These are phyloP conservation scores for Stratiomys singularior DNA, from an alignment of 2,888 invertebrate genomes.

Conservation along the genomic window DNA sequence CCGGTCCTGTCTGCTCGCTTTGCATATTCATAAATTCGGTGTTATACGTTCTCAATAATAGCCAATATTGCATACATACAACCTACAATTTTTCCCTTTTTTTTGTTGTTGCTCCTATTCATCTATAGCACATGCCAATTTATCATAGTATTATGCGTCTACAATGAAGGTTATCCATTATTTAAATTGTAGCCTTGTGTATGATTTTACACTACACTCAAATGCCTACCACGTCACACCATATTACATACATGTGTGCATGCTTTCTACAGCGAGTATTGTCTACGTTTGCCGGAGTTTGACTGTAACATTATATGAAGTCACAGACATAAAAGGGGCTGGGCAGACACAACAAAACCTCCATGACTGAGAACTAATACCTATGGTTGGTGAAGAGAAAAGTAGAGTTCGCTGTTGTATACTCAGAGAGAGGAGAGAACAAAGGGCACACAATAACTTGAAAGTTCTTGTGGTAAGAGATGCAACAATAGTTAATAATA, in stretches of 20 bases:
- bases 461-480: background rate
- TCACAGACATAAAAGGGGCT: background rate
- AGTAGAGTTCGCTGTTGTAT: too few species aligned
- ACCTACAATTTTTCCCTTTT: too few species aligned
- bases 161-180: constrained; percentile 14
- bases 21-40: too few species aligned
- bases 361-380: background rate
- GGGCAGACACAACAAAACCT: background rate
- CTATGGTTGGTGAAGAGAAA: too few species aligned
- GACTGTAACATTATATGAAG: background rate
- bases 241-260: too few species aligned
- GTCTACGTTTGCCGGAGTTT: background rate
- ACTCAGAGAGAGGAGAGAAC: background rate
- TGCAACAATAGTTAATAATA: background rate
- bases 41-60: too few species aligned
- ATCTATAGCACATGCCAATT: background rate
- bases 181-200: background rate
- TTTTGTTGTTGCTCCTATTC: too few species aligned
- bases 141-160: constrained; percentile 1
- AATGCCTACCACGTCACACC: background rate
- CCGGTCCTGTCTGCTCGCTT: too few species aligned
- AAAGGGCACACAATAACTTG: background rate
- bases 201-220: background rate
- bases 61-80: too few species aligned
- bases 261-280: too few species aligned